Evolutionary conservation across 2,113 vertebrate species (phyloP).

Genomic region (Chlorodrepanis virens): DNA sequence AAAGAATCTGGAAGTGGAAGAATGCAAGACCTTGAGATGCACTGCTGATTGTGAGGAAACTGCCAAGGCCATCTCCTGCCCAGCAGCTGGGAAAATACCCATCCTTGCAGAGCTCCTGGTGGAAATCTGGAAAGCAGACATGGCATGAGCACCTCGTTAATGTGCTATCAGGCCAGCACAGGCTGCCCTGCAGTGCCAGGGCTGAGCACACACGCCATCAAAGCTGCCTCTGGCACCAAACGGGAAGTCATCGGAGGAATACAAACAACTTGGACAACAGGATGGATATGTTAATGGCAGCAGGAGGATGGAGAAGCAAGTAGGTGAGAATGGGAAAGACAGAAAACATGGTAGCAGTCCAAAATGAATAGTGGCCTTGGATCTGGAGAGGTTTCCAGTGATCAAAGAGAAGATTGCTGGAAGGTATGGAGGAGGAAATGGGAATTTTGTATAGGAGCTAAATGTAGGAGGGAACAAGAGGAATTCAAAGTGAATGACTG

Average conservation of each 20-base stretch:
- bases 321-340: neutral
- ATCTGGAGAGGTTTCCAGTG: neutral
- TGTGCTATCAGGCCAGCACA: neutral
- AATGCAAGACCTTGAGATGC: slow-evolving; percentile 60
- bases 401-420: neutral
- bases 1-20: slow-evolving; percentile 62
- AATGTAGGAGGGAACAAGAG: neutral
- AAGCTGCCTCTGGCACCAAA: neutral
- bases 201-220: rapidly evolving
- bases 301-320: neutral
- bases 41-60: slow-evolving; percentile 33
- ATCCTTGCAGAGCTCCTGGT: rapidly evolving
- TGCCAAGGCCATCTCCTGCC: neutral
- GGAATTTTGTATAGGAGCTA: neutral
- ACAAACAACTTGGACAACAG: neutral
- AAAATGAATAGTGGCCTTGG: neutral
- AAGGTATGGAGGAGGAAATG: neutral
- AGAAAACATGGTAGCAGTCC: neutral
- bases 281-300: neutral
- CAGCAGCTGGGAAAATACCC: slow-evolving; percentile 17
- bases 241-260: rapidly evolving
- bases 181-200: neutral
- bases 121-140: neutral
- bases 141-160: neutral
- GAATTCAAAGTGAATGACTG: neutral